Evolutionary conservation across 2,888 invertebrate genomes (phyloP).

Genomic region (Synanthedon vespiformis): DNA sequence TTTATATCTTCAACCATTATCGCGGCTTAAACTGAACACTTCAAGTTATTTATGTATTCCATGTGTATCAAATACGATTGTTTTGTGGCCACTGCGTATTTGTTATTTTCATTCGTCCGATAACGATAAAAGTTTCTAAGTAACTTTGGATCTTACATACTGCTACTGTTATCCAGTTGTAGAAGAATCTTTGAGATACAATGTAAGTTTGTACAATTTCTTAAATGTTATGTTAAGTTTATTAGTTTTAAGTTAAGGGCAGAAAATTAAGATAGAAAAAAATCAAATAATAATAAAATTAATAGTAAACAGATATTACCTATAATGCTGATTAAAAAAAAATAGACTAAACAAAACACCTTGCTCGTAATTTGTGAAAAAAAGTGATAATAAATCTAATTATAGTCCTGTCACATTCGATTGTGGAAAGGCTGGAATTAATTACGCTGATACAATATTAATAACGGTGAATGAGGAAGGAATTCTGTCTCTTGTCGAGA

Average conservation of each 20-base stretch:
- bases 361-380: not conserved
- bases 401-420: constrained; percentile 33
- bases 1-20: constrained; percentile 44
- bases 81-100: not conserved
- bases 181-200: no score
- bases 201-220: no score
- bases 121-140: no score
- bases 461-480: constrained; percentile 50
- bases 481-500: constrained; percentile 53
- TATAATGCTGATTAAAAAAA: not conserved
- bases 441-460: constrained; percentile 53
- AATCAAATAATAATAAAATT: no score
- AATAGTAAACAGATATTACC: no score
- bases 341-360: not conserved
- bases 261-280: no score
- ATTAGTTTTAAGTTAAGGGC: no score
- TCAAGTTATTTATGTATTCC: constrained; percentile 37
- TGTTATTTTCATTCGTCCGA: not conserved
- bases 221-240: no score
- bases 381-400: constrained; percentile 25
- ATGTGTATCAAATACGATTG: constrained; percentile 18
- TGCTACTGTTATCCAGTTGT: no score
- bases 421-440: constrained; percentile 41
- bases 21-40: constrained; percentile 33
- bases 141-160: not conserved